Conservation (phyloP, 92 coral and sea anemone genomes). For the Phenganax stokvisi region DNA sequence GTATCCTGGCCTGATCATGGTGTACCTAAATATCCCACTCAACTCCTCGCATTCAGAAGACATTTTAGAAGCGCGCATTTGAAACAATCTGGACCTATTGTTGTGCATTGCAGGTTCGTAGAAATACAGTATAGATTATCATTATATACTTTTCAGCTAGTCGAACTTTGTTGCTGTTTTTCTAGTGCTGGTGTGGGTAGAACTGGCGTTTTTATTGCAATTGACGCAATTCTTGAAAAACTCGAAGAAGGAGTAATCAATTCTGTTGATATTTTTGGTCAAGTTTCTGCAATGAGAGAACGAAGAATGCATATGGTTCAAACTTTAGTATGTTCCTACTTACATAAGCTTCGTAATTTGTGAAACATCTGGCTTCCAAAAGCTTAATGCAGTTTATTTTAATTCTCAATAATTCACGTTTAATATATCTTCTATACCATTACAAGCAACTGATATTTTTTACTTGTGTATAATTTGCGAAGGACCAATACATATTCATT, state of each 20-base stretch:
- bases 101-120: slow-evolving; percentile 80
- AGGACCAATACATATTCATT: slow-evolving; percentile 23
- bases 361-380: no score
- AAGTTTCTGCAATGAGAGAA: slow-evolving; percentile 21
- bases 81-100: slow-evolving; percentile 66
- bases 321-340: slow-evolving; percentile 4
- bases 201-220: slow-evolving; percentile 23
- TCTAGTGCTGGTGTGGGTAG: slow-evolving; percentile 29
- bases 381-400: no score
- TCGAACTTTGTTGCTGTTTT: not conserved
- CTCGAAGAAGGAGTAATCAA: slow-evolving; percentile 18
- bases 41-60: slow-evolving; percentile 74
- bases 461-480: no score
- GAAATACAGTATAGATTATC: not conserved
- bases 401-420: not conserved
- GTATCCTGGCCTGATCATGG: slow-evolving; percentile 98
- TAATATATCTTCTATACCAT: not conserved
- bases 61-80: slow-evolving; percentile 59
- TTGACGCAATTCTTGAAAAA: slow-evolving; percentile 20
- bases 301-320: slow-evolving; percentile 27
- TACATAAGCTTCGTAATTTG: no score
- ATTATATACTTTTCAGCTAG: not conserved
- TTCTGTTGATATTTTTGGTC: slow-evolving; percentile 22
- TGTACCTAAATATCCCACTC: slow-evolving; percentile 92
- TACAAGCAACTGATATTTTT: not conserved